phyloP scores from a whole-genome alignment of 2,797 vertebrate genomes.

The Poeciliopsis turneri region DNA sequence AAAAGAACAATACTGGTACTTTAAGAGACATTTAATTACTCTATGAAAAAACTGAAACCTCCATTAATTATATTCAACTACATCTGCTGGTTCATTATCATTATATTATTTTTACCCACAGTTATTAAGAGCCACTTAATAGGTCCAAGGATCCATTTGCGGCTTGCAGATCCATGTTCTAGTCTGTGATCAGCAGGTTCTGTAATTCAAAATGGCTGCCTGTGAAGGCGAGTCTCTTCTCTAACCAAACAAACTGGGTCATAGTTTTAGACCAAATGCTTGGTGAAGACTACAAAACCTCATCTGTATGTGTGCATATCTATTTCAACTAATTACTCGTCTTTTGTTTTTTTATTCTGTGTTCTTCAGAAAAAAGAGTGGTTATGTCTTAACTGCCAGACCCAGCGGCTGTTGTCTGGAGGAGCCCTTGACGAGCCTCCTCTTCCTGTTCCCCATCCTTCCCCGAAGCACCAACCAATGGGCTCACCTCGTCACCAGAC shows the following conservation, averaged over 20 bases:
- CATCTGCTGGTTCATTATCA: too few relatives aligned
- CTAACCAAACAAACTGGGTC: neutral
- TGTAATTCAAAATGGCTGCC: neutral
- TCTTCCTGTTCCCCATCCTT: constrained; percentile 81
- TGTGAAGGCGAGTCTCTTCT: neutral
- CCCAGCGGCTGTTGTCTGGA: constrained; percentile 92
- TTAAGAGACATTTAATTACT: too few relatives aligned
- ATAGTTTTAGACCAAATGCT: neutral
- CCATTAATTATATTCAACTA: too few relatives aligned
- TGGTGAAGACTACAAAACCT: neutral
- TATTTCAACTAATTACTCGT: neutral
- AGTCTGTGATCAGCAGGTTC: neutral
- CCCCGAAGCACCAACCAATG: constrained; percentile 84
- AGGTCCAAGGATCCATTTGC: too few relatives aligned
- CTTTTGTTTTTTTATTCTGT: constrained; percentile 12
- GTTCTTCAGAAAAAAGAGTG: constrained; percentile 95
- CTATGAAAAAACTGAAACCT: too few relatives aligned
- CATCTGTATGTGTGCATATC: neutral
- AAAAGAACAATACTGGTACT: too few relatives aligned
- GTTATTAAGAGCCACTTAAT: too few relatives aligned
- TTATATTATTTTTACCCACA: too few relatives aligned
- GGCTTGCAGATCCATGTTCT: too few relatives aligned
- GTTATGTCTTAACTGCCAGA: constrained; percentile 99
- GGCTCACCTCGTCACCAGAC: constrained; percentile 84
- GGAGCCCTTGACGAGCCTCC: constrained; percentile 86